Conservation (phyloP, 2,797 vertebrate genomes). For the Hybognathus amarus region DNA sequence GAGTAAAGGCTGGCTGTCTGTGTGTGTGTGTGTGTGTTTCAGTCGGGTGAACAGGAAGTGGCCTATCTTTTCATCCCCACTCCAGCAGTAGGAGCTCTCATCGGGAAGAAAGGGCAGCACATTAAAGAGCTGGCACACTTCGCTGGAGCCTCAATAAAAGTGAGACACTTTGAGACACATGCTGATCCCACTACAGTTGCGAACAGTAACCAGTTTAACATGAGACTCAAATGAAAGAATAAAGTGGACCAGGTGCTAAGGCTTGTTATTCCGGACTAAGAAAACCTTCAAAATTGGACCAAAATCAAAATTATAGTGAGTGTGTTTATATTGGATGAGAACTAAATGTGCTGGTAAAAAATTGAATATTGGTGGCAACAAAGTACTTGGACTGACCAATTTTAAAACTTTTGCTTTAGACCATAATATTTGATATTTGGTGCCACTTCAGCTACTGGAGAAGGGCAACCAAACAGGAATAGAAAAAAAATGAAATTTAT, state of each 20-base stretch:
- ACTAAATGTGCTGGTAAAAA: background rate
- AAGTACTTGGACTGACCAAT: background rate
- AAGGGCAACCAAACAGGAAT: background rate
- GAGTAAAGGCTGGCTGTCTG: conserved; percentile 34
- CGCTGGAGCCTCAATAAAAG: conserved; percentile 95
- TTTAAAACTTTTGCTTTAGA: background rate
- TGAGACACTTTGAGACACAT: conserved; percentile 69
- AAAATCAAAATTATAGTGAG: background rate
- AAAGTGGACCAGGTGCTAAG: background rate
- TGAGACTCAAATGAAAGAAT: background rate
- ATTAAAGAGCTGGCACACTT: conserved; percentile 96
- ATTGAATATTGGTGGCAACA: background rate
- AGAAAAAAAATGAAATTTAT: background rate
- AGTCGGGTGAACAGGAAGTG: conserved; percentile 91
- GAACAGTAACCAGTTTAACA: background rate
- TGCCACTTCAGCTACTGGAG: background rate
- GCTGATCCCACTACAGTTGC: background rate
- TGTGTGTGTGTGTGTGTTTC: conserved; percentile 41
- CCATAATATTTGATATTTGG: background rate
- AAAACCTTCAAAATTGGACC: background rate
- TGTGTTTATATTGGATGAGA: background rate
- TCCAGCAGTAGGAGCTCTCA: conserved; percentile 94
- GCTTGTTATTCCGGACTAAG: background rate
- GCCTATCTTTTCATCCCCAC: conserved; percentile 95
- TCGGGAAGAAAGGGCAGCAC: conserved; percentile 95